Conservation (phyloP, 2,888 invertebrate species). For the Anorthoa munda region DNA sequence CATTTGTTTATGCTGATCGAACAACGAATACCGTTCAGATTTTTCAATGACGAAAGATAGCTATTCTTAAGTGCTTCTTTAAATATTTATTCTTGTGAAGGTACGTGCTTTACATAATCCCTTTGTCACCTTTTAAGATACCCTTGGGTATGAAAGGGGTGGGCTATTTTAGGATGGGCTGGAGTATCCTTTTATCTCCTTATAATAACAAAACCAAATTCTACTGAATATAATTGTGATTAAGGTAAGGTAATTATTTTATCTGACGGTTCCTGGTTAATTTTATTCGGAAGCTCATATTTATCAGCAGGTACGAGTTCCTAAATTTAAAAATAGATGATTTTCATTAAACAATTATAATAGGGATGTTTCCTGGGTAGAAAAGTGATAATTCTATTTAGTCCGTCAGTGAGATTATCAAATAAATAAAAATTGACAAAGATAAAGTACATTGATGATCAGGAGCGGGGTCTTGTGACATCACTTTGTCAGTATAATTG, state of each 20-base stretch:
- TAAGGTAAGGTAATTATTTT: neutral
- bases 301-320: too few relatives aligned
- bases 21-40: constrained; percentile 3
- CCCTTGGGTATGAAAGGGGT: constrained; percentile 5
- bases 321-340: too few relatives aligned
- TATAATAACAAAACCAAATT: neutral
- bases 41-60: neutral
- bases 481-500: too few relatives aligned
- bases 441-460: too few relatives aligned
- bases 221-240: neutral
- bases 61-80: constrained; percentile 14
- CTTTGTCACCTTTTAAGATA: constrained; percentile 1
- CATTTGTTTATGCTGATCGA: constrained; percentile 38
- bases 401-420: too few relatives aligned
- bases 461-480: too few relatives aligned
- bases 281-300: neutral
- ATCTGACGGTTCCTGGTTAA: neutral
- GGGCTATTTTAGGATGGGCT: constrained; percentile 7
- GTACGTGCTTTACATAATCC: constrained; percentile 8
- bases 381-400: too few relatives aligned
- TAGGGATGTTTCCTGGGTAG: too few relatives aligned
- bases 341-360: too few relatives aligned
- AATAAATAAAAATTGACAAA: too few relatives aligned
- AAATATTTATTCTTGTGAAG: constrained; percentile 13
- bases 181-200: neutral